These are phyloP conservation scores for Cordilura impudica DNA, from an alignment of 2,888 invertebrate species.

Conservation along the genomic window DNA sequence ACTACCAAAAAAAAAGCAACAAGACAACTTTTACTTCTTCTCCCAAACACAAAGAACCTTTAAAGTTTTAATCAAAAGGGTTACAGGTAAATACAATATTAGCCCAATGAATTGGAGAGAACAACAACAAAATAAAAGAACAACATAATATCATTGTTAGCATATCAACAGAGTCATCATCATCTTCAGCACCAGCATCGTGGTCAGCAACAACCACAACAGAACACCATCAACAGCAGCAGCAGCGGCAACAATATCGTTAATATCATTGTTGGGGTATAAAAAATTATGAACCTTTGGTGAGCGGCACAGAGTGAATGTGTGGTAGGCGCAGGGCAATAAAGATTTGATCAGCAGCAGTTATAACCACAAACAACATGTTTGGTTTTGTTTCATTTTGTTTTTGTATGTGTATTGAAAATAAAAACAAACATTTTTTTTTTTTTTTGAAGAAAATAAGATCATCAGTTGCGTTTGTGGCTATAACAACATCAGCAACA, in stretches of 20 bases:
- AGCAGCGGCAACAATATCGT: constrained; percentile 2
- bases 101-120: constrained; percentile 54
- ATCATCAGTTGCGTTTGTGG: background rate
- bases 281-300: constrained; percentile 24
- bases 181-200: constrained; percentile 65
- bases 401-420: constrained; percentile 49
- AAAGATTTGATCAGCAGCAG: constrained; percentile 56
- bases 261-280: constrained; percentile 10
- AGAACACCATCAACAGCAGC: constrained; percentile 4
- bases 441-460: background rate
- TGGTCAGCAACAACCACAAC: constrained; percentile 67
- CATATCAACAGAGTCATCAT: constrained; percentile 62
- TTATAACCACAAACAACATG: constrained; percentile 1
- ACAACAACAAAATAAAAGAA: constrained; percentile 18
- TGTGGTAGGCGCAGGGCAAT: constrained; percentile 58
- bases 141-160: constrained; percentile 62
- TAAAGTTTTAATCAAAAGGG: constrained; percentile 29
- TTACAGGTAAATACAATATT: constrained; percentile 49
- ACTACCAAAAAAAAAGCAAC: constrained; percentile 53
- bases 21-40: constrained; percentile 57
- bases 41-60: constrained; percentile 7
- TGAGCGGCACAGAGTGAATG: constrained; percentile 32
- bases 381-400: background rate
- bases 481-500: constrained; percentile 8
- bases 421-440: background rate